Base-by-base conservation (phyloP, 1,140 invertebrate species). In the Brachionus calyciflorus region DNA sequence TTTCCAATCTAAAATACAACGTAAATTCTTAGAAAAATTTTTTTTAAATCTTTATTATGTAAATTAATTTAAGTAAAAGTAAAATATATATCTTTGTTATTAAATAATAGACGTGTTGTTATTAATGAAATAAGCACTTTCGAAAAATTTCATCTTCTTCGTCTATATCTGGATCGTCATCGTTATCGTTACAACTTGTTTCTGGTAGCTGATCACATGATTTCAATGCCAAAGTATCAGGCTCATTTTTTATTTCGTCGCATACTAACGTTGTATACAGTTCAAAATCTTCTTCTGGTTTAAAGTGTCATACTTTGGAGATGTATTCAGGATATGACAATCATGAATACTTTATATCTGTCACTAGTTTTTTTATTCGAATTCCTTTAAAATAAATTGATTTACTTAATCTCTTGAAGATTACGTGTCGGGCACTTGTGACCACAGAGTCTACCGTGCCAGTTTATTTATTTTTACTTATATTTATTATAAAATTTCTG, bases 71-170 rank as follows among this genome's bases (percentile, higher is more conserved):
- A n/a, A n/a, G n/a, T n/a, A n/a, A n/a, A n/a, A n/a, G n/a, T n/a
- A n/a, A n/a, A n/a, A n/a, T n/a, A n/a, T n/a, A n/a, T n/a, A n/a
- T n/a, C n/a, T n/a, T n/a, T n/a, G n/a, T n/a, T n/a, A n/a, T n/a
- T n/a, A n/a, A n/a, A n/a, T n/a, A n/a, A n/a, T n/a, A n/a, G n/a
- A n/a, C n/a, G n/a, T n/a, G n/a, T n/a, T n/a, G n/a, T n/a, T 55
- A 28, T 55, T 30, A 55, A 55, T 55, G 53, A 55, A 55, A 55
- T 55, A 55, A 55, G 10, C 53, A 55, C 33, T 55, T 55, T 55
- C 53, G 53, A 55, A n/a, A 55, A 24, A 55, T 55, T 55, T 28
- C 2, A 55, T 55, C 53, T 0, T 55, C 12, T 28, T 55, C 53
- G 17, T 55, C 53, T 28, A 55, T 55, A 55, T 55, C 53, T 55